phyloP scores from a whole-genome alignment of 2,888 invertebrate genomes.

The Phrixothrix hirtus region DNA sequence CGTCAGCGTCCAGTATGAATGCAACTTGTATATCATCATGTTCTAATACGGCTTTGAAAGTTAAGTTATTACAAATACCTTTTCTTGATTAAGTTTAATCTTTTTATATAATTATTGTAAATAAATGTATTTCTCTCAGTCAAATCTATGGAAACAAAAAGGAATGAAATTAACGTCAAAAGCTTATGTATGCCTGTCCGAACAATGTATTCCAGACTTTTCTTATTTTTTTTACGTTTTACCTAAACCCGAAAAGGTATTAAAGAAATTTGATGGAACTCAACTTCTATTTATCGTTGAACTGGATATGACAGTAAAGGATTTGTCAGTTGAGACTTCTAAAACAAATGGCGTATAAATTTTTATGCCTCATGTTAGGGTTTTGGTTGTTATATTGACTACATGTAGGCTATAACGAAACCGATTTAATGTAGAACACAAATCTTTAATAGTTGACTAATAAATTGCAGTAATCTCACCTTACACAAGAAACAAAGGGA shows the following conservation, averaged over 20 bases:
- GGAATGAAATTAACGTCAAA: too few species aligned
- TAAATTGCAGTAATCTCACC: neutral
- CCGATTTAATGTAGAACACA: neutral
- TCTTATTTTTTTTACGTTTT: neutral
- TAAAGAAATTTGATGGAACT: neutral
- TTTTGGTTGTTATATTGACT: too few species aligned
- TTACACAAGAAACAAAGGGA: neutral
- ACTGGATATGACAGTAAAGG: slow-evolving; percentile 6
- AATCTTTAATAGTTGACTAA: neutral
- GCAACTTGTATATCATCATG: slow-evolving; percentile 20
- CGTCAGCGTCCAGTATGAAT: slow-evolving; percentile 20
- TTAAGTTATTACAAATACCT: too few species aligned
- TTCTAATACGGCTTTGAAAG: too few species aligned
- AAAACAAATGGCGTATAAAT: slow-evolving; percentile 1
- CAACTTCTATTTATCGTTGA: slow-evolving; percentile 1
- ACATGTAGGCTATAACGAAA: too few species aligned
- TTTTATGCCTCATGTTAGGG: too few species aligned
- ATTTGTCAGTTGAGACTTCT: slow-evolving; percentile 6
- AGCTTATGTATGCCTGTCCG: too few species aligned
- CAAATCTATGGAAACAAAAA: too few species aligned
- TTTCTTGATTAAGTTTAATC: too few species aligned
- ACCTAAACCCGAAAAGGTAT: neutral
- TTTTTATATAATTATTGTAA: too few species aligned
- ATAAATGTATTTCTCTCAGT: too few species aligned
- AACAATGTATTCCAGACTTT: too few species aligned